A percentile compares a stretch with the other conserved stretches of the same genome.
Conservation (phyloP, 2,888 invertebrate genomes). For the Nemurella pictetii region DNA sequence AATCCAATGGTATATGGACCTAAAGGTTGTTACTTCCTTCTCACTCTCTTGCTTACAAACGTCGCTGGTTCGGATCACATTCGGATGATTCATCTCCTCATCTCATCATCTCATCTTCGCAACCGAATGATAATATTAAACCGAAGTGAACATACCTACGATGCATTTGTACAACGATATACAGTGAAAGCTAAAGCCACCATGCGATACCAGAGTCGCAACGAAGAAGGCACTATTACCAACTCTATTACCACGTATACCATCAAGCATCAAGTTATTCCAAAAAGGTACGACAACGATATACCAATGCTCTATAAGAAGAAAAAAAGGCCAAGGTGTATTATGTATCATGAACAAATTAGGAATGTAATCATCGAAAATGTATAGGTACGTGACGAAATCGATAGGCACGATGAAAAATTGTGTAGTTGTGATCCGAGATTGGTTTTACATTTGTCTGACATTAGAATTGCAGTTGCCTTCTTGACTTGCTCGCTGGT, state of each 20-base stretch:
- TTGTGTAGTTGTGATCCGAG: background rate
- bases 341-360: background rate
- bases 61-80: background rate
- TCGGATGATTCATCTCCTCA: background rate
- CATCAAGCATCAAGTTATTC: background rate
- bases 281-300: background rate
- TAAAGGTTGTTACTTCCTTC: background rate
- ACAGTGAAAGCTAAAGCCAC: too few relatives aligned
- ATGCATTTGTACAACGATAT: too few relatives aligned
- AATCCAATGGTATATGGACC: background rate
- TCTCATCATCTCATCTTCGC: too few relatives aligned
- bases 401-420: background rate
- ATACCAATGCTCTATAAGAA: background rate
- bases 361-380: background rate
- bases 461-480: background rate
- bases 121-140: too few relatives aligned
- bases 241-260: background rate
- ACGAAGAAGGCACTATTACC: too few relatives aligned
- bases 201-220: too few relatives aligned
- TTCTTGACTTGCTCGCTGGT: background rate
- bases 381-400: background rate
- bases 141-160: too few relatives aligned
- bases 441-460: background rate
- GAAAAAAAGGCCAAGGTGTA: background rate
- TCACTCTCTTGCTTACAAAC: background rate